Evolutionary conservation across 30 jellyfish, hydroid and myxozoan genomes (phyloP), one percentile per base, ranked within the genome.

Genomic region (Mastigias papua): DNA sequence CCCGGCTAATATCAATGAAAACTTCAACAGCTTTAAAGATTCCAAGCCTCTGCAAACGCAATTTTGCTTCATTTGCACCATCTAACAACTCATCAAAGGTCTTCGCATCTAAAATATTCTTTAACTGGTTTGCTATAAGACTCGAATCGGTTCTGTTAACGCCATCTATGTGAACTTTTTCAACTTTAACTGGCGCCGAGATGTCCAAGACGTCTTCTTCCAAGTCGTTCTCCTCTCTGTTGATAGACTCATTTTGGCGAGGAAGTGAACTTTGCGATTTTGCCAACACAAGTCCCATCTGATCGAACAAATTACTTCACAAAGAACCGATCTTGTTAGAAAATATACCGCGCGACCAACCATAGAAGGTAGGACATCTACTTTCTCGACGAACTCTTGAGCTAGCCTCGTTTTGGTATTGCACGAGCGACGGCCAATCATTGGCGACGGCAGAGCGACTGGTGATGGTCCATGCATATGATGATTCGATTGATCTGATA

Each of bases 111-210:
- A 95, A 82, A 28, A 95, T 19, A 17, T 63, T 69, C 57, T 86
- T 93, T 0, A 95, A 78, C 61, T 90, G 97, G 46, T 82, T 80
- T 19, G 99, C 81, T 1, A 95, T 61, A 21, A 95, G 70, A 49
- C 89, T 76, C 49, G 86, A 50, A 27, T 86, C 86, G 2, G 99
- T 84, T 75, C 57, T 80, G 65, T 69, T 48, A 1, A 91, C 86
- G 0, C 99, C 99, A 81, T 95, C 99, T 58, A 95, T 85, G 85
- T 84, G 96, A 9, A 95, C 91, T 69, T 90, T 86, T 81, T 95
- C 91, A 20, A 95, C 76, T 50, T 76, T 82, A 20, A 84, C 90
- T 9, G 90, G 92, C 27, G 84, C 86, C 34, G 78, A 29, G 31
- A 86, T 34, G 28, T 91, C 98, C 20, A 88, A 23, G 0, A 54